Percentiles rank a stretch among this genome's conserved stretches.
These are phyloP conservation scores for Sinodicranocentrus sp. DNA, from an alignment of 2,888 invertebrate genomes.

Conservation along the genomic window DNA sequence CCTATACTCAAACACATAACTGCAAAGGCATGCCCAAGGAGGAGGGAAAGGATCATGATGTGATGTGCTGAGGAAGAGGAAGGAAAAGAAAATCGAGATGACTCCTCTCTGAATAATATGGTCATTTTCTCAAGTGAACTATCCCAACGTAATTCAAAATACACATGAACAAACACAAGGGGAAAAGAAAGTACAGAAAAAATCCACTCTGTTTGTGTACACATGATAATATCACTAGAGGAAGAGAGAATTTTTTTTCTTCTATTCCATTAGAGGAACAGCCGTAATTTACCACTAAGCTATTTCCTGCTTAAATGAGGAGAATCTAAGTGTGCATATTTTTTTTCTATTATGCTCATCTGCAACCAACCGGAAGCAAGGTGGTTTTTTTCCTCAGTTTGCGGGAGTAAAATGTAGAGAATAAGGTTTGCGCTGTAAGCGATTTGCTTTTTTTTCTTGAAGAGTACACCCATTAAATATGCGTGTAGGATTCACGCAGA, in stretches of 20 bases:
- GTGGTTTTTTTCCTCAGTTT: background rate
- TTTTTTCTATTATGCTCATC: background rate
- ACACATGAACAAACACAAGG: conserved; percentile 32
- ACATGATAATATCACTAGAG: too few relatives aligned
- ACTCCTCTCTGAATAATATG: conserved; percentile 64
- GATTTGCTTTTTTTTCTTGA: too few relatives aligned
- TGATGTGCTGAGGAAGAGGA: background rate
- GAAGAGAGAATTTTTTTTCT: too few relatives aligned
- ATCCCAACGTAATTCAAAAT: conserved; percentile 50
- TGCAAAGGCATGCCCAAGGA: background rate
- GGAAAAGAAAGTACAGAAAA: conserved; percentile 21
- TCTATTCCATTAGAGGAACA: too few relatives aligned
- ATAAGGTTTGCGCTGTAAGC: too few relatives aligned
- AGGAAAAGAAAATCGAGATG: conserved; percentile 56
- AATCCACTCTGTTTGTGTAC: too few relatives aligned
- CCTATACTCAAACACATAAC: background rate
- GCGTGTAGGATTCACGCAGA: too few relatives aligned
- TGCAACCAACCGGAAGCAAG: conserved; percentile 6
- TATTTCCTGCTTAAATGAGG: conserved; percentile 12
- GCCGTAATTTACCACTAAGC: background rate
- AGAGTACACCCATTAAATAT: too few relatives aligned
- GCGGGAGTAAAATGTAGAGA: too few relatives aligned
- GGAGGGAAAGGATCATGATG: background rate
- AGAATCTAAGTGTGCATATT: background rate
- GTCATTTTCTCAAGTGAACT: conserved; percentile 59